Evolutionary conservation across 2,113 vertebrate genomes (phyloP).

Genomic region (Menidia beryllina): DNA sequence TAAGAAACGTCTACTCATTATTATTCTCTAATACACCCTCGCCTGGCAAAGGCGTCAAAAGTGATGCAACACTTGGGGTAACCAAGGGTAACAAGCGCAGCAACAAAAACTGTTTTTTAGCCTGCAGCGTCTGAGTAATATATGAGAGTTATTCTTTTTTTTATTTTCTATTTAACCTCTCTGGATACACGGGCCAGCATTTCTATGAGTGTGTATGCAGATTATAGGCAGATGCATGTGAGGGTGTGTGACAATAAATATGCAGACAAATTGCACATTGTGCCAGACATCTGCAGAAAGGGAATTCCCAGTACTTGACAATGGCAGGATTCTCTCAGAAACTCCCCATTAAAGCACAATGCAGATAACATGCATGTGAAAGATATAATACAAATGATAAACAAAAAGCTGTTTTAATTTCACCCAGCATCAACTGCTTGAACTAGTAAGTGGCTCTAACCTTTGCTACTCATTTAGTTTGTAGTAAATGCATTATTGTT

Average conservation of each 20-base stretch:
- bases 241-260: constrained; percentile 28
- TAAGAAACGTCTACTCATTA: constrained; percentile 30
- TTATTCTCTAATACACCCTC: constrained; percentile 38
- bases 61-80: constrained; percentile 58
- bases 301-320: constrained; percentile 26
- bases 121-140: constrained; percentile 66
- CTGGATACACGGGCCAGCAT: constrained; percentile 11
- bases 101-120: constrained; percentile 69
- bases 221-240: constrained; percentile 38
- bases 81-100: constrained; percentile 64
- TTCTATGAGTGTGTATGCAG: constrained; percentile 20
- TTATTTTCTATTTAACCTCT: background rate
- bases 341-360: background rate
- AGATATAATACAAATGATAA: background rate
- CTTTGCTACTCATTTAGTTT: background rate
- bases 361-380: constrained; percentile 6
- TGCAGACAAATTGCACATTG: too few relatives aligned
- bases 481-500: background rate
- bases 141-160: constrained; percentile 47
- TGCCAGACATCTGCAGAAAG: constrained; percentile 35
- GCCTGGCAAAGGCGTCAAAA: constrained; percentile 33
- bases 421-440: background rate
- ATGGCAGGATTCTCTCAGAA: constrained; percentile 11
- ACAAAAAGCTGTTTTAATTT: background rate
- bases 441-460: background rate